These are phyloP conservation scores for Danio rerio DNA, from an alignment of 2,113 vertebrate species.

Conservation along the genomic window GRCz12tu NC_133199.1:42165501-42166000, in stretches of 20 bases:
- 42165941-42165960: too few relatives aligned
- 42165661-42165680: not conserved
- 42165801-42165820: not conserved
- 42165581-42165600: not conserved
- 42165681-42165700: constrained; percentile 94
- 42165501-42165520: constrained; percentile 90
- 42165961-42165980: too few relatives aligned
- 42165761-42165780: constrained; percentile 26
- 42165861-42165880: too few relatives aligned
- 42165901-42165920: too few relatives aligned
- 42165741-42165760: constrained; percentile 98
- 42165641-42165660: not conserved
- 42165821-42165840: too few relatives aligned
- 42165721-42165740: constrained; percentile 93
- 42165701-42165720: constrained; percentile 94
- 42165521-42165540: constrained; percentile 80
- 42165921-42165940: too few relatives aligned
- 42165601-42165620: not conserved
- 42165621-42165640: not conserved
- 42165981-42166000: too few relatives aligned
- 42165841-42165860: too few relatives aligned
- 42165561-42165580: not conserved
- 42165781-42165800: constrained; percentile 5
- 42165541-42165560: not conserved
- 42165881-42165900: too few relatives aligned